phyloP scores from a whole-genome alignment of 2,888 invertebrate genomes.

The Caenorhabditis doughertyi region DNA sequence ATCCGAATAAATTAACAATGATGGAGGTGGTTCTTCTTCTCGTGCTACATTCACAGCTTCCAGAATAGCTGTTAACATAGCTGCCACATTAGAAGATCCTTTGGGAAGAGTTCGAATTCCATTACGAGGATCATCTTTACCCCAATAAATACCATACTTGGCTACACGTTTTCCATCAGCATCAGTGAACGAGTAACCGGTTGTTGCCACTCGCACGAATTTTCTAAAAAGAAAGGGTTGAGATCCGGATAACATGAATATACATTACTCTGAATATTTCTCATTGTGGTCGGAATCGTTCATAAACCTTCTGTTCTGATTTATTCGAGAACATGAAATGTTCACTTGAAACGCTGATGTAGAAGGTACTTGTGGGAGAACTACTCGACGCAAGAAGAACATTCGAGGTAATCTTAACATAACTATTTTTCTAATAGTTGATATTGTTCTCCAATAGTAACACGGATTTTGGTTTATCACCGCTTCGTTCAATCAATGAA shows the following conservation, averaged over 20 bases:
- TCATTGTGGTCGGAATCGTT: not conserved
- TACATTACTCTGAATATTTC: constrained; percentile 9
- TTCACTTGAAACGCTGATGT: constrained; percentile 8
- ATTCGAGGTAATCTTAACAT: too few relatives aligned
- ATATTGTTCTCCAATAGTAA: not conserved
- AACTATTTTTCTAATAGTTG: not conserved
- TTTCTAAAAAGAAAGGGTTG: constrained; percentile 32
- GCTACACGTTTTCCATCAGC: constrained; percentile 40
- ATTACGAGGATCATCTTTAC: constrained; percentile 59
- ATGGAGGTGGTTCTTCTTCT: constrained; percentile 53
- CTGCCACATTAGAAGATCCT: constrained; percentile 41
- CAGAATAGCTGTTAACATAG: constrained; percentile 52
- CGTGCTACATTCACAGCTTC: constrained; percentile 46
- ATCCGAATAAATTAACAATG: constrained; percentile 57
- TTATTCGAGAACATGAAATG: not conserved
- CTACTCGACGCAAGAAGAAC: constrained; percentile 25
- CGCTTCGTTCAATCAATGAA: not conserved
- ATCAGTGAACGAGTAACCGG: constrained; percentile 51
- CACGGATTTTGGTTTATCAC: not conserved
- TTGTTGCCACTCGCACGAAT: constrained; percentile 41
- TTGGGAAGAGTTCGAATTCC: constrained; percentile 43
- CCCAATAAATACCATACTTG: constrained; percentile 66
- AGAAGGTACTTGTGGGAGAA: constrained; percentile 19
- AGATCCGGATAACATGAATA: not conserved
- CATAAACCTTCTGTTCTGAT: not conserved